Conservation (phyloP, 2,888 invertebrate species). For the Sicus ferrugineus region DNA sequence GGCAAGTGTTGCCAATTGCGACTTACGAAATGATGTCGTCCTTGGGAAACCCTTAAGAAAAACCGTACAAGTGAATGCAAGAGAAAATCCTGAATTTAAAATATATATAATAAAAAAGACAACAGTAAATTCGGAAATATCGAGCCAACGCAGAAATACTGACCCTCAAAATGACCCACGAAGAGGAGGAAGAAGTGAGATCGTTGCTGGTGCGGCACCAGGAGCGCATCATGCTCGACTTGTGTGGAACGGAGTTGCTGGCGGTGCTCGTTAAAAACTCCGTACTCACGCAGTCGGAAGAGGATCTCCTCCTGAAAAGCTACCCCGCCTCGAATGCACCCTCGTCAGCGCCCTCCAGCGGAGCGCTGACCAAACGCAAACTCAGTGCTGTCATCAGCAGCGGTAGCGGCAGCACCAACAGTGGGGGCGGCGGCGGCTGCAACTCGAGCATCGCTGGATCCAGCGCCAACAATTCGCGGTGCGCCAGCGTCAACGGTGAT, state of each 20-base stretch:
- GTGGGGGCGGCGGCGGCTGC: slow-evolving; percentile 39
- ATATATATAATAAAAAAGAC: background rate
- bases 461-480: slow-evolving; percentile 50
- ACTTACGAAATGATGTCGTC: background rate
- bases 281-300: slow-evolving; percentile 70
- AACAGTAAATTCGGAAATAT: background rate
- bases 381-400: slow-evolving; percentile 56
- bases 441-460: slow-evolving; percentile 49
- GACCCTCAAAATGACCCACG: slow-evolving; percentile 54
- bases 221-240: slow-evolving; percentile 70
- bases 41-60: background rate
- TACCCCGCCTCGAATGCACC: slow-evolving; percentile 44
- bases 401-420: slow-evolving; percentile 42
- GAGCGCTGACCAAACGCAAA: slow-evolving; percentile 54
- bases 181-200: slow-evolving; percentile 67
- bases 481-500: slow-evolving; percentile 60
- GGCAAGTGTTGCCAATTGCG: background rate
- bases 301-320: slow-evolving; percentile 65
- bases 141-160: background rate
- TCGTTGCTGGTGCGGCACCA: slow-evolving; percentile 71
- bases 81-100: background rate
- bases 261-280: slow-evolving; percentile 73
- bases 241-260: slow-evolving; percentile 71
- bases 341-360: slow-evolving; percentile 52
- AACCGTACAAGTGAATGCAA: background rate